Percentiles rank a stretch among this genome's conserved stretches.
Conservation (phyloP, 2,113 vertebrate genomes). For the Halichoeres trimaculatus region DNA sequence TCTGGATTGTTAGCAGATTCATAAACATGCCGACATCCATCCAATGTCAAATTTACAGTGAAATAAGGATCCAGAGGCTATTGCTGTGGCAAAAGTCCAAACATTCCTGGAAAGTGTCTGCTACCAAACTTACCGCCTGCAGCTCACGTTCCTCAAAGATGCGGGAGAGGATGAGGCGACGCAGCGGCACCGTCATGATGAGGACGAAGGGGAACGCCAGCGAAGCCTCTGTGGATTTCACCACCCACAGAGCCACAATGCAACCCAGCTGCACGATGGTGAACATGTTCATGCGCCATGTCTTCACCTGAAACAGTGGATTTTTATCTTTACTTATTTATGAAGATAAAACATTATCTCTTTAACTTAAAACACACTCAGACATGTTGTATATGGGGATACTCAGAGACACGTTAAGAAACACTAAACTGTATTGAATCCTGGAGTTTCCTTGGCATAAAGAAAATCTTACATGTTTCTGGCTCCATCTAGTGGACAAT, state of each 20-base stretch:
- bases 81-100: conserved; percentile 30
- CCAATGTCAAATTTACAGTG: conserved; percentile 28
- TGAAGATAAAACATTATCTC: neutral
- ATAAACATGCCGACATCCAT: conserved; percentile 29
- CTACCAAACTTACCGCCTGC: conserved; percentile 86
- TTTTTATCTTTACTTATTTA: conserved; percentile 4
- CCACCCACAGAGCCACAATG: conserved; percentile 94
- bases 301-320: conserved; percentile 88
- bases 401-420: neutral
- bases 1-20: neutral
- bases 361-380: neutral
- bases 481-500: conserved; percentile 80
- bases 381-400: neutral
- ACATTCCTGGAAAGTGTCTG: conserved; percentile 56
- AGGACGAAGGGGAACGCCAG: conserved; percentile 97
- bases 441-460: neutral
- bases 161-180: conserved; percentile 90
- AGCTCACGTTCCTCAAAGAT: conserved; percentile 96
- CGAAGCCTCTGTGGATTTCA: conserved; percentile 93
- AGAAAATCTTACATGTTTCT: conserved; percentile 34
- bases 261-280: conserved; percentile 94
- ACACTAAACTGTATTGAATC: neutral
- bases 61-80: conserved; percentile 27
- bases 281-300: conserved; percentile 99
- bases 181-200: conserved; percentile 96